A percentile compares a stretch with the other conserved stretches of the same genome.
Conservation (phyloP, 2,797 vertebrate genomes). For the Heliangelus exortis region DNA sequence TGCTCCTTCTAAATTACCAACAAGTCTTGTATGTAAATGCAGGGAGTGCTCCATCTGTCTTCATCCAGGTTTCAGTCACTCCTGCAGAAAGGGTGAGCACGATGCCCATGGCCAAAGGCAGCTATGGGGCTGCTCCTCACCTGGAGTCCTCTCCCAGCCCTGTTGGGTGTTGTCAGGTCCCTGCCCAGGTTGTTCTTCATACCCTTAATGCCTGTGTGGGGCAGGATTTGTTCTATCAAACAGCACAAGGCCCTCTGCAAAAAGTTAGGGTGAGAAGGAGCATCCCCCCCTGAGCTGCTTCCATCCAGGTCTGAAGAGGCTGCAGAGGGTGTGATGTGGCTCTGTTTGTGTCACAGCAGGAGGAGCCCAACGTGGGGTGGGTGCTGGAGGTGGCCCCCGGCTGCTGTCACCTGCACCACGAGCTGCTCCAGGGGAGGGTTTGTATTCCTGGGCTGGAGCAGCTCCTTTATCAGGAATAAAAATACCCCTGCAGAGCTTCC, state of each 20-base stretch:
- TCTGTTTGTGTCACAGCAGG: too few relatives aligned
- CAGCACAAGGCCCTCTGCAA: too few relatives aligned
- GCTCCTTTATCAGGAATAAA: not conserved
- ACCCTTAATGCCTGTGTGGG: rapidly evolving
- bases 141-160: not conserved
- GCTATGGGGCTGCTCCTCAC: not conserved
- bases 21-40: not conserved
- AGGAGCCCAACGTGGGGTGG: rapidly evolving
- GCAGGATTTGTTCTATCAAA: not conserved
- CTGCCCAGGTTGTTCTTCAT: rapidly evolving
- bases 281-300: not conserved
- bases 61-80: rapidly evolving
- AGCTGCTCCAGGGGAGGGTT: not conserved
- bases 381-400: not conserved
- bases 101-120: not conserved
- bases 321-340: not conserved
- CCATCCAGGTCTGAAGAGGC: too few relatives aligned
- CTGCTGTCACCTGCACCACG: too few relatives aligned
- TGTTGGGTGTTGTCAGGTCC: rapidly evolving
- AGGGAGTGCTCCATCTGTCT: not conserved
- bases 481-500: not conserved
- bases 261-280: too few relatives aligned
- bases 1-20: not conserved
- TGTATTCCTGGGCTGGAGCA: rapidly evolving
- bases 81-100: rapidly evolving